phyloP scores from a whole-genome alignment of 2,888 invertebrate genomes.

The Noctua janthina region DNA sequence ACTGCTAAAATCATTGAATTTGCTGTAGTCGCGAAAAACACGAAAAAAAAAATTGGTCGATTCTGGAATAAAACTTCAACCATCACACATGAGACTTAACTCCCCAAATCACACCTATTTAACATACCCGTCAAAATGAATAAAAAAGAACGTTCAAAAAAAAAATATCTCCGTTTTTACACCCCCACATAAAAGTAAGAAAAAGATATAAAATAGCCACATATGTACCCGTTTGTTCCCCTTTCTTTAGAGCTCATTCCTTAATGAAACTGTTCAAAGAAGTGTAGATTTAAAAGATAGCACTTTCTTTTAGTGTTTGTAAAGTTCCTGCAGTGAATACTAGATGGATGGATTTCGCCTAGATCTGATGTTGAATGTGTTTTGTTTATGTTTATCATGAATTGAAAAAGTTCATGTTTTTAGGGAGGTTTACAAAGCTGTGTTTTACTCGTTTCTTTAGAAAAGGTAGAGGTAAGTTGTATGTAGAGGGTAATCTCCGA shows the following conservation, averaged over 20 bases:
- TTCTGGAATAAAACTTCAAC: background rate
- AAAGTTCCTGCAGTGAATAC: conserved; percentile 23
- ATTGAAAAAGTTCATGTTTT: too few relatives aligned
- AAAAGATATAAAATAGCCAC: conserved; percentile 40
- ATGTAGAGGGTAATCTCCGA: too few relatives aligned
- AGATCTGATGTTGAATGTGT: background rate
- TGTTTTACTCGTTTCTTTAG: background rate
- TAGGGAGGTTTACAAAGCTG: background rate
- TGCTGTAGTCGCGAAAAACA: background rate
- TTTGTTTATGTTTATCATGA: conserved; percentile 1
- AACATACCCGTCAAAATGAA: conserved; percentile 26
- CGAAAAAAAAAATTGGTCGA: background rate
- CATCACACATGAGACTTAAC: background rate
- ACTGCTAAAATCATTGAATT: too few relatives aligned
- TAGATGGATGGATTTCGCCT: background rate
- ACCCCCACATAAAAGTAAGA: conserved; percentile 24
- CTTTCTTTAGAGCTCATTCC: conserved; percentile 53
- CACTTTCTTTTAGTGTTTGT: conserved; percentile 54
- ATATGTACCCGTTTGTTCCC: conserved; percentile 23
- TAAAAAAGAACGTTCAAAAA: background rate
- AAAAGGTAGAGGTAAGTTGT: background rate
- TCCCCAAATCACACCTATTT: background rate
- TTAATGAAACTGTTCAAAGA: conserved; percentile 57
- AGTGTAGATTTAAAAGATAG: conserved; percentile 59
- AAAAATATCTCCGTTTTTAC: conserved; percentile 32